Percentiles rank a stretch among this genome's conserved stretches.
Conservation (phyloP, 2,113 vertebrate species). For the Corythaixoides concolor region DNA sequence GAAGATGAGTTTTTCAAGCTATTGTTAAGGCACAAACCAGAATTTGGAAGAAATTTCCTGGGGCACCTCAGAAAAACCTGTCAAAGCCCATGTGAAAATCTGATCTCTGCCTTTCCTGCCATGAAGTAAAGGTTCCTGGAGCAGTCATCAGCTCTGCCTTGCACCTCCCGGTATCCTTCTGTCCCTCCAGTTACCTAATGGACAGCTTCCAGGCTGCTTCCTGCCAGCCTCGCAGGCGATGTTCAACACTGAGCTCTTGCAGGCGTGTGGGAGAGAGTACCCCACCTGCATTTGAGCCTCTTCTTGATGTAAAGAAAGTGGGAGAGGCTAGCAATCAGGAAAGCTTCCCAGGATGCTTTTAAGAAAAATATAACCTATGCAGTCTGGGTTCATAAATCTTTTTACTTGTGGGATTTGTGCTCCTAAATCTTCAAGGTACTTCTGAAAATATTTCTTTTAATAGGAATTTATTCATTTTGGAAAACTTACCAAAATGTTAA, state of each 20-base stretch:
- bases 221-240: fast-evolving
- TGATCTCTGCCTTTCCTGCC: not conserved
- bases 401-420: not conserved
- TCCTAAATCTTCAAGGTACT: constrained; percentile 14
- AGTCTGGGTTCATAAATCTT: not conserved
- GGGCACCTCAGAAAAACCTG: fast-evolving
- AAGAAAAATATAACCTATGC: not conserved
- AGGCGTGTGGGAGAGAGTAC: fast-evolving
- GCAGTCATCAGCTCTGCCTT: not conserved
- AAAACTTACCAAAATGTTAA: not conserved
- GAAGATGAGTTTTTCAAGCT: not conserved
- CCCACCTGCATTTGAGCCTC: not conserved
- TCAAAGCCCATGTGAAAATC: not conserved
- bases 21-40: not conserved
- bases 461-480: not conserved
- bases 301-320: not conserved
- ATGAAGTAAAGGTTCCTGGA: not conserved
- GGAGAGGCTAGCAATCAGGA: not conserved
- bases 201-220: not conserved
- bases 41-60: not conserved
- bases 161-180: not conserved
- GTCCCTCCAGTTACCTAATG: not conserved
- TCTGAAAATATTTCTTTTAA: not conserved
- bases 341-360: not conserved
- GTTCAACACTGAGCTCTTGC: fast-evolving